phyloP scores from a whole-genome alignment of 2,888 invertebrate species.

The Folsomia manolachei region DNA sequence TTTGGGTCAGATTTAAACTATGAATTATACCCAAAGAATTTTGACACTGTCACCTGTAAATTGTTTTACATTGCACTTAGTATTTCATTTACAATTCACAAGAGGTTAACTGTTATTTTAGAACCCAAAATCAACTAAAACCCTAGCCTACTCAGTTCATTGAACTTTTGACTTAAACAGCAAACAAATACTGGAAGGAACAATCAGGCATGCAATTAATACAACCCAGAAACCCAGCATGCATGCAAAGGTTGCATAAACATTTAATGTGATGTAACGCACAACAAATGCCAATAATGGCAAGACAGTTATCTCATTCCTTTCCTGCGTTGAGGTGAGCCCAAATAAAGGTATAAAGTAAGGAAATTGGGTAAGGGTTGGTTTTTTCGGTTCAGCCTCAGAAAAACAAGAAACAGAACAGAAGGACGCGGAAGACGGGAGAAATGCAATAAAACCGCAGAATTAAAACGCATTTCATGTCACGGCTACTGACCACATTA shows the following conservation, averaged over 20 bases:
- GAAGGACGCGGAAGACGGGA: neutral
- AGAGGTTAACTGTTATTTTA: too few relatives aligned
- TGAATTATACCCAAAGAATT: too few relatives aligned
- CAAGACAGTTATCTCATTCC: neutral
- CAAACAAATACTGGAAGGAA: neutral
- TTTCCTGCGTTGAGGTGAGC: neutral
- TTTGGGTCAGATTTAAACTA: too few relatives aligned
- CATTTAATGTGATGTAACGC: neutral
- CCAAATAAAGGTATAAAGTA: neutral
- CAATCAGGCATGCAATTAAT: neutral
- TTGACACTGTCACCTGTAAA: too few relatives aligned
- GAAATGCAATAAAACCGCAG: neutral
- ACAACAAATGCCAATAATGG: neutral
- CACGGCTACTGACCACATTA: neutral
- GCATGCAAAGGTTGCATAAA: neutral
- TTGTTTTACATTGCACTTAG: too few relatives aligned
- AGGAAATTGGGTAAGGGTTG: neutral
- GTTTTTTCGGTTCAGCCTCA: neutral
- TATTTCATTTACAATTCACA: too few relatives aligned
- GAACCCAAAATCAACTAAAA: too few relatives aligned
- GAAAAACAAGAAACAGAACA: neutral
- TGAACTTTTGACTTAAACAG: neutral
- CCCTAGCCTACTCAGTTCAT: neutral
- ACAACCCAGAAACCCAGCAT: too few relatives aligned
- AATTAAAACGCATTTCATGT: conserved; percentile 18